phyloP scores from a whole-genome alignment of 2,888 invertebrate species.

The Caenorhabditis macrosperma region DNA sequence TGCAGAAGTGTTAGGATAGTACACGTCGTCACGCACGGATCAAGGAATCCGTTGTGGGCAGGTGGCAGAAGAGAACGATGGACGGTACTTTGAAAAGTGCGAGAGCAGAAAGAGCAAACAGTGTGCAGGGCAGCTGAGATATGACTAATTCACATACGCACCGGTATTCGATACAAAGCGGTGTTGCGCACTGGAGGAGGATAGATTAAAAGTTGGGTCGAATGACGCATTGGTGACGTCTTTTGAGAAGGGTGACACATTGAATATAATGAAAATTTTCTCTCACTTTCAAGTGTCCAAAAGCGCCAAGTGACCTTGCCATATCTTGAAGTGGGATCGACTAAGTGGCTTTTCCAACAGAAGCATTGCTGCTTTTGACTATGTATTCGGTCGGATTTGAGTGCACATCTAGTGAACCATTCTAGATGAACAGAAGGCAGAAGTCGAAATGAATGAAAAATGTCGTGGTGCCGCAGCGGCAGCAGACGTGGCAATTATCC shows the following conservation, averaged over 20 bases:
- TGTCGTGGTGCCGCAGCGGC: slow-evolving; percentile 5
- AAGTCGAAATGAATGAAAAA: slow-evolving; percentile 51
- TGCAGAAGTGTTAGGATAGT: slow-evolving; percentile 14
- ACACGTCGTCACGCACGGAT: background rate
- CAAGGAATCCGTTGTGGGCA: background rate
- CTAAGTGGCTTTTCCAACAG: background rate
- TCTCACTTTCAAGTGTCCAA: slow-evolving; percentile 6
- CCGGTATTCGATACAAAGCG: slow-evolving; percentile 3
- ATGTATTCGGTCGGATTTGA: too few species aligned
- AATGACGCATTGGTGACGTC: slow-evolving; percentile 9
- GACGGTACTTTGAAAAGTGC: background rate
- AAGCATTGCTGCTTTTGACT: too few species aligned
- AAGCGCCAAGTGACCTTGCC: background rate
- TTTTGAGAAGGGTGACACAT: background rate
- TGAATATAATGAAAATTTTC: background rate
- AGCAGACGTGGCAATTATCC: slow-evolving; percentile 51
- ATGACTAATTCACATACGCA: slow-evolving; percentile 11
- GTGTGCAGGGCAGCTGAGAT: background rate
- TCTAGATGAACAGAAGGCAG: slow-evolving; percentile 35
- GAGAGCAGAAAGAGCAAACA: slow-evolving; percentile 1
- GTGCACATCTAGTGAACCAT: slow-evolving; percentile 17
- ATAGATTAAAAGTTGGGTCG: background rate
- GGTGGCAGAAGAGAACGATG: background rate
- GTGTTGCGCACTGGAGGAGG: background rate
- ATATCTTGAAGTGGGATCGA: slow-evolving; percentile 7